These are phyloP conservation scores for Pseudopodoces humilis DNA, from an alignment of 2,113 vertebrate genomes.

Conservation along the genomic window DNA sequence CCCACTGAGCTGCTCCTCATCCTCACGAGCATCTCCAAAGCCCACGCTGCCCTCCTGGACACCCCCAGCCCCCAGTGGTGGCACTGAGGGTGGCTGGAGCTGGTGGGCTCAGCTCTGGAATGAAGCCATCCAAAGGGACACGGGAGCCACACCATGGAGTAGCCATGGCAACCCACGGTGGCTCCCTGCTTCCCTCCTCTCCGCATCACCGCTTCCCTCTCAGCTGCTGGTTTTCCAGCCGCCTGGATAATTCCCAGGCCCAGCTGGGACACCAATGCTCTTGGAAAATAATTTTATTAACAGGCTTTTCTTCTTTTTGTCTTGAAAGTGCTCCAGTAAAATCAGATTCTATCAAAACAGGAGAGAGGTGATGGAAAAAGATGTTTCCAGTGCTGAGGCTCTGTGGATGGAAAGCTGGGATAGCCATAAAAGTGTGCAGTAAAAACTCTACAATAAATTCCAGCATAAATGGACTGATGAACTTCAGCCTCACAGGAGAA, in stretches of 20 bases:
- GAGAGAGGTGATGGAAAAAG: neutral
- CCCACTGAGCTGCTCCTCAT: neutral
- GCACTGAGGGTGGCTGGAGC: too few relatives aligned
- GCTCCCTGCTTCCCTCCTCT: neutral
- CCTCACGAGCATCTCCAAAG: fast-evolving
- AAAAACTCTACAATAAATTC: neutral
- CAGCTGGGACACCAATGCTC: neutral
- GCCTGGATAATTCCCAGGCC: neutral
- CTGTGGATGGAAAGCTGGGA: neutral
- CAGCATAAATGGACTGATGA: neutral
- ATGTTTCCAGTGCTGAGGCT: neutral
- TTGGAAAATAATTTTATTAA: neutral
- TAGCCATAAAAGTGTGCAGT: neutral
- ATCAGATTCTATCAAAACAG: neutral
- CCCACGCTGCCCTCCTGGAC: neutral
- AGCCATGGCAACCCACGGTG: conserved; percentile 19
- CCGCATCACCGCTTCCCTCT: neutral
- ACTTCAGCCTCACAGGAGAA: neutral
- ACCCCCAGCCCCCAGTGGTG: neutral
- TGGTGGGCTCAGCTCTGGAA: neutral
- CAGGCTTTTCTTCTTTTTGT: neutral
- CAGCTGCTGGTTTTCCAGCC: neutral
- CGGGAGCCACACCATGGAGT: neutral
- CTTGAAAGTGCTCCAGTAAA: neutral
- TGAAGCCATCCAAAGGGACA: neutral